Evolutionary conservation across 2,797 vertebrate species (phyloP).

Genomic region (Linurgus olivaceus): DNA sequence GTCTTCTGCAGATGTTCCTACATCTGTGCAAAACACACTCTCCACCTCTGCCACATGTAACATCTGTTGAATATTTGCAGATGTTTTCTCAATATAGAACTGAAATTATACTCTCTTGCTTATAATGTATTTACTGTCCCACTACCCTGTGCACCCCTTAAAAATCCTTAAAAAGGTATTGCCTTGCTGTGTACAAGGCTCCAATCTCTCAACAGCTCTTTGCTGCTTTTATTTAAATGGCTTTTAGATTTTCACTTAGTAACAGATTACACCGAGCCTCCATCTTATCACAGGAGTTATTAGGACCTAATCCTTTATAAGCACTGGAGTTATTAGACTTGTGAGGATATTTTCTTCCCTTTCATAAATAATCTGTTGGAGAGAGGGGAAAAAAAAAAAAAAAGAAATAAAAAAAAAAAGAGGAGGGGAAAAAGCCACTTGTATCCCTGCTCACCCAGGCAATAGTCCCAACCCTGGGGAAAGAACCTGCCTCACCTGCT

Average conservation of each 20-base stretch:
- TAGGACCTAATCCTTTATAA: constrained; percentile 42
- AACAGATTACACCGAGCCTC: constrained; percentile 28
- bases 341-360: constrained; percentile 26
- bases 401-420: too few relatives aligned
- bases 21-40: not conserved
- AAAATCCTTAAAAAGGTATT: not conserved
- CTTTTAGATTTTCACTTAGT: constrained; percentile 36
- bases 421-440: not conserved
- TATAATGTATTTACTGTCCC: not conserved
- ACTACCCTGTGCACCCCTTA: not conserved
- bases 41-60: not conserved
- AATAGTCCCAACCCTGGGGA: not conserved
- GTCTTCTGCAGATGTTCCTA: constrained; percentile 31
- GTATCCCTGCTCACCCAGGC: not conserved
- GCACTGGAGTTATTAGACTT: constrained; percentile 34
- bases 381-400: rapidly evolving
- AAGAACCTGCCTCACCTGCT: not conserved
- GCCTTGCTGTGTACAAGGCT: not conserved
- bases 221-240: not conserved
- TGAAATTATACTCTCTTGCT: not conserved
- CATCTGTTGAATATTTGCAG: constrained; percentile 32
- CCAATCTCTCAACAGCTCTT: not conserved
- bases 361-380: not conserved
- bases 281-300: constrained; percentile 50
- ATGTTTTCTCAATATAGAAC: not conserved